Percentiles rank a stretch among this genome's conserved stretches.
Evolutionary conservation across 1,140 invertebrate genomes (phyloP).

Genomic region (Ladona fulva): DNA sequence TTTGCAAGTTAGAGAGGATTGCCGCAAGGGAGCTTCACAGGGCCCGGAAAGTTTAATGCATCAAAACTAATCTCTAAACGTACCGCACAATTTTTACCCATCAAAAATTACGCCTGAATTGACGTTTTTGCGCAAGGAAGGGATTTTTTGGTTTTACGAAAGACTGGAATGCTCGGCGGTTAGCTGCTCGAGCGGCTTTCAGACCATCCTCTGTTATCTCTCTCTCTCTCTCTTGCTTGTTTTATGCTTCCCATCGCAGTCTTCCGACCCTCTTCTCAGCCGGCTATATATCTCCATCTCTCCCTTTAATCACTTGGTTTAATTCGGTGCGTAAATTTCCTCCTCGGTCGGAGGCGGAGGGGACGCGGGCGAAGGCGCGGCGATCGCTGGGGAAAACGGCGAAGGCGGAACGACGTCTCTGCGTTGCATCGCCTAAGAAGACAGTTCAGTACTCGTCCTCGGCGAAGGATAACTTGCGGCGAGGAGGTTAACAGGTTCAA

Average conservation of each 20-base stretch:
- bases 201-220: neutral
- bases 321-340: slow-evolving; percentile 1
- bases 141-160: too few relatives aligned
- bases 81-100: too few relatives aligned
- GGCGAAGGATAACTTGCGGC: too few relatives aligned
- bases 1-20: too few relatives aligned
- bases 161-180: too few relatives aligned
- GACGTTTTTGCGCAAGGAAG: too few relatives aligned
- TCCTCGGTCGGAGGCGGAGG: neutral
- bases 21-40: too few relatives aligned
- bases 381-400: neutral
- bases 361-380: neutral
- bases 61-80: too few relatives aligned
- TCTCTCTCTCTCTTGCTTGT: neutral
- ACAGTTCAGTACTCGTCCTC: neutral
- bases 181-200: too few relatives aligned
- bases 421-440: neutral
- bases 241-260: neutral
- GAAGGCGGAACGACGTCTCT: neutral
- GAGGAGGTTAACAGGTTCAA: neutral
- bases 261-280: neutral
- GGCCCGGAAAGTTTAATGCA: too few relatives aligned
- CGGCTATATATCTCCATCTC: neutral
- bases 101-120: too few relatives aligned
- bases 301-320: neutral